Base-by-base conservation (phyloP, 1,140 invertebrate species). In the Ylistrum balloti region DNA sequence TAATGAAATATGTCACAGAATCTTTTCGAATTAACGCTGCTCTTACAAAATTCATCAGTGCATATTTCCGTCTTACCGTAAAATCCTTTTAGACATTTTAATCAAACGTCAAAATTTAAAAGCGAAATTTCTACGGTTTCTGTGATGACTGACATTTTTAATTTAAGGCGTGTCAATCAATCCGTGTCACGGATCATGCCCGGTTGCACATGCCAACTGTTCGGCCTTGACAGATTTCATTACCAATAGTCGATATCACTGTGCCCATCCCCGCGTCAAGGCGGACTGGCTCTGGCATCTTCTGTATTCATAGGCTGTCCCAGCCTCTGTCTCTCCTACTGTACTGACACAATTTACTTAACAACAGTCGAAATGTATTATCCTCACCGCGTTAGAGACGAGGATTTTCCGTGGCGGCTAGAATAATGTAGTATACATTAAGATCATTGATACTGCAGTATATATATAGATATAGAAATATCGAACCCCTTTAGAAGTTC, bases 291-390 rank as follows among this genome's bases (percentile, higher is more conserved):
- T n/a, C 56, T 5, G 56, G 9, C 22, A n/a, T 74, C n/a, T n/a
- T n/a, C n/a, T n/a, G n/a, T 74, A 74, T 74, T 74, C 56, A 74
- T n/a, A 74, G 56, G 3, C n/a, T 74, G 22, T n/a, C 56, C 13
- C n/a, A 74, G 56, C 22, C 56, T 28, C 56, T 9, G 20, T 74
- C 56, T 56, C 45, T 56, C 13, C 17, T 56, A 56, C 45, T 3
- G 45, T 74, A 74, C n/a, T n/a, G n/a, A 28, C n/a, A 74, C 56
- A 74, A 74, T 74, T n/a, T 74, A 74, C 15, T 74, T 74, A 74
- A 74, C 56, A 28, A 74, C 56, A 28, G 56, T 74, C n/a, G 56
- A 28, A 74, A 74, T 74, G 22, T 74, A 74, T 48, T 48, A 48
- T 48, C 45, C 15, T 48, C 45, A 48, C 45, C 3, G 22, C 2